Conservation (phyloP, 1,140 invertebrate genomes). For the Drosophila bocki region DNA sequence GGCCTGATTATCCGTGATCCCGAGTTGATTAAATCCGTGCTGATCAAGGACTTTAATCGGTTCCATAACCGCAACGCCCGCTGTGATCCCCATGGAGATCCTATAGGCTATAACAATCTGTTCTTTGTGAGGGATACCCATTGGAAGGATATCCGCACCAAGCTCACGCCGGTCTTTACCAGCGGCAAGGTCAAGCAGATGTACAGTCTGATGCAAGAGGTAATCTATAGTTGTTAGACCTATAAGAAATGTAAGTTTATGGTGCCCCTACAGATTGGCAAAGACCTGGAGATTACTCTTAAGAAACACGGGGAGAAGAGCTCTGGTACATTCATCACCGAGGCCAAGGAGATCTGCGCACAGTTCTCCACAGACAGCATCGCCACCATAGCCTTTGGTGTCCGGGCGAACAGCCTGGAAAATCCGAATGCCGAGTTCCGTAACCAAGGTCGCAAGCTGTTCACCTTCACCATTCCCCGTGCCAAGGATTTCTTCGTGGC, state of each 20-base stretch:
- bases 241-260: neutral
- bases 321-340: conserved; percentile 23
- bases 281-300: conserved; percentile 56
- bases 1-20: conserved; percentile 86
- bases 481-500: conserved; percentile 85
- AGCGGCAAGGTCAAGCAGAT: conserved; percentile 87
- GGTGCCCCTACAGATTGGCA: conserved; percentile 44
- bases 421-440: conserved; percentile 85
- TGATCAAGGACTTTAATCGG: conserved; percentile 86
- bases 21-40: conserved; percentile 86
- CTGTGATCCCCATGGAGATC: conserved; percentile 68
- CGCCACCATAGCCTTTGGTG: conserved; percentile 87
- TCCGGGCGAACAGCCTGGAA: conserved; percentile 86
- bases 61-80: conserved; percentile 69
- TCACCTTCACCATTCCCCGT: conserved; percentile 85
- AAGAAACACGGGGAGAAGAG: conserved; percentile 7
- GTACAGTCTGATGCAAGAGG: conserved; percentile 86
- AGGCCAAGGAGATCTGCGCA: conserved; percentile 85
- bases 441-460: conserved; percentile 84
- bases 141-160: conserved; percentile 86
- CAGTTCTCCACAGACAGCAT: conserved; percentile 88
- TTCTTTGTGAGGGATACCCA: conserved; percentile 70
- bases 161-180: conserved; percentile 87
- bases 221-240: conserved; percentile 23
- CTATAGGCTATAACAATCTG: conserved; percentile 68